Evolutionary conservation across 2,113 vertebrate genomes (phyloP).

Genomic region (Chaetodon auriga): DNA sequence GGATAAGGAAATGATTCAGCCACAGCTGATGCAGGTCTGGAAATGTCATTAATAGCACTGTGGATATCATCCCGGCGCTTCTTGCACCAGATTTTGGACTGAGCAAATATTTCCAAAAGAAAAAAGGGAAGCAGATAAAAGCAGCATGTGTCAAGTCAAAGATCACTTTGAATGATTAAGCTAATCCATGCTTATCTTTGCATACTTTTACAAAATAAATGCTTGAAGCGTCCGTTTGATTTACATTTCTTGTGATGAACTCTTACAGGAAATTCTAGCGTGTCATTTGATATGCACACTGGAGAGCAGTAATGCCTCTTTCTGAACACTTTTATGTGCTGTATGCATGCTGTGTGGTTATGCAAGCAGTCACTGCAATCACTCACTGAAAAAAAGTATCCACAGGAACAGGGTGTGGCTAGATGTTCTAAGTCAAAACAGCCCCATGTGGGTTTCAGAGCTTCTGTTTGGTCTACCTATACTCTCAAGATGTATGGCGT

Average conservation of each 20-base stretch:
- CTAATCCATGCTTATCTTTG: background rate
- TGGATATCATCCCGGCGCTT: background rate
- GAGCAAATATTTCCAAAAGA: background rate
- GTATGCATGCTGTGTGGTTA: conserved; percentile 8
- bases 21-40: background rate
- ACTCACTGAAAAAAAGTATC: conserved; percentile 34
- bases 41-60: conserved; percentile 23
- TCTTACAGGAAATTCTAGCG: background rate
- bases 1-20: conserved; percentile 27
- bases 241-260: conserved; percentile 4
- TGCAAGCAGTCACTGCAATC: conserved; percentile 9
- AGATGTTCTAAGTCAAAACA: conserved; percentile 25
- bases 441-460: conserved; percentile 34
- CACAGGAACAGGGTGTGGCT: conserved; percentile 68
- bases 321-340: background rate
- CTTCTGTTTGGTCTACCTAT: conserved; percentile 11
- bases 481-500: background rate
- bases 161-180: background rate
- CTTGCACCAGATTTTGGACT: background rate
- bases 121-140: background rate
- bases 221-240: background rate
- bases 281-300: background rate
- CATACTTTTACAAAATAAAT: background rate
- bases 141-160: background rate
- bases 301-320: background rate